These are phyloP conservation scores for Aplochiton taeniatus DNA, from an alignment of 2,797 vertebrate species.

Conservation along the genomic window DNA sequence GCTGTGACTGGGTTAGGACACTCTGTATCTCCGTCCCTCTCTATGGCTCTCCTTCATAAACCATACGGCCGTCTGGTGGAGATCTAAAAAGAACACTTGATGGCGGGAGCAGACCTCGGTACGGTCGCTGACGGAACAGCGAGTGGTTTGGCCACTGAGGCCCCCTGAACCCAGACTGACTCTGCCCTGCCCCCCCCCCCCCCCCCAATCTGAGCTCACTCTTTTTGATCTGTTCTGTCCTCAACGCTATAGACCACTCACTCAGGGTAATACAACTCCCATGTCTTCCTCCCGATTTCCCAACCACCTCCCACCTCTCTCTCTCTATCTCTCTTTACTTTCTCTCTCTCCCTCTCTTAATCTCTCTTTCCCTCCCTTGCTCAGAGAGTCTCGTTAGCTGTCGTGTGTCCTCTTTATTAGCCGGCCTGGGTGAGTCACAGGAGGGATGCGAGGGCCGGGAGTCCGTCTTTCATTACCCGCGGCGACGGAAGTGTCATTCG, in stretches of 20 bases:
- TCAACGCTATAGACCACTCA: neutral
- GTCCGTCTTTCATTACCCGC: constrained; percentile 77
- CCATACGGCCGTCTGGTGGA: constrained; percentile 50
- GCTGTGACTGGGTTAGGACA: too few species aligned
- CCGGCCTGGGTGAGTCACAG: constrained; percentile 72
- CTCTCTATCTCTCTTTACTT: constrained; percentile 10
- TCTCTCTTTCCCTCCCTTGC: constrained; percentile 29
- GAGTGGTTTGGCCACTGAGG: constrained; percentile 50
- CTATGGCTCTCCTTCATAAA: constrained; percentile 8
- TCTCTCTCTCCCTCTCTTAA: neutral
- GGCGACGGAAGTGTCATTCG: constrained; percentile 76
- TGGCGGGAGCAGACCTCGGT: constrained; percentile 23
- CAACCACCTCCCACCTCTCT: constrained; percentile 16
- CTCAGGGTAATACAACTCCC: neutral
- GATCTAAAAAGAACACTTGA: constrained; percentile 40
- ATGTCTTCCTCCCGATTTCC: constrained; percentile 25
- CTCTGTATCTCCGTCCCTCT: constrained; percentile 5
- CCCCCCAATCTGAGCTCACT: neutral
- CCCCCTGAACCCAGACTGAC: constrained; percentile 54
- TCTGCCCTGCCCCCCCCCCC: constrained; percentile 8
- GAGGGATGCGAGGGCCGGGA: constrained; percentile 74
- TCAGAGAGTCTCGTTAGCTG: constrained; percentile 75
- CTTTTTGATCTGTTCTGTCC: neutral
- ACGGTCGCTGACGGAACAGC: constrained; percentile 36
- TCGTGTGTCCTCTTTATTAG: constrained; percentile 85